These are phyloP conservation scores for Gobio gobio DNA, from an alignment of 2,113 vertebrate species.

Conservation along the genomic window DNA sequence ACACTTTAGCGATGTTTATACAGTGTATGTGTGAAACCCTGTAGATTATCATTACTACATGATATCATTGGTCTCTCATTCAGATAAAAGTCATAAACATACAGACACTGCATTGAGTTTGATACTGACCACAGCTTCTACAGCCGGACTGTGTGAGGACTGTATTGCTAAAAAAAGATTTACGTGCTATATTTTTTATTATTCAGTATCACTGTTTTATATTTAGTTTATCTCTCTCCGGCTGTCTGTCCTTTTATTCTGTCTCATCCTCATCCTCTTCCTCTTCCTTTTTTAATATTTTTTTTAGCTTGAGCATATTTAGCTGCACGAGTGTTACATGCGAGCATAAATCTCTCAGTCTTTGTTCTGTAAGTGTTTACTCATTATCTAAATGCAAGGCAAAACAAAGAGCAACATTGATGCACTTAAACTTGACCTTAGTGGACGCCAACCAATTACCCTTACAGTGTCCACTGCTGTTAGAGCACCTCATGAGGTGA, in stretches of 20 bases:
- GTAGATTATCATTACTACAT: neutral
- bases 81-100: neutral
- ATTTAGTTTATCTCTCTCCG: neutral
- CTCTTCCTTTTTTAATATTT: neutral
- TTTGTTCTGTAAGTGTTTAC: neutral
- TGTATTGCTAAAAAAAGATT: neutral
- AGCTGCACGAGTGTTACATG: neutral
- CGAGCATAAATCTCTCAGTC: neutral
- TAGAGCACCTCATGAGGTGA: neutral
- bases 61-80: neutral
- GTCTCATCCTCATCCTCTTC: neutral
- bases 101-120: neutral
- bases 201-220: slow-evolving; percentile 3
- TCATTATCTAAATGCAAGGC: neutral
- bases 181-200: neutral
- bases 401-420: neutral
- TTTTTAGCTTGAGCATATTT: slow-evolving; percentile 23
- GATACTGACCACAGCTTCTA: neutral
- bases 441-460: neutral
- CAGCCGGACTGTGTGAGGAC: neutral
- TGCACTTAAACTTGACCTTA: neutral
- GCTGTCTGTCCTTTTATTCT: neutral
- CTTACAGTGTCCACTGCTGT: neutral
- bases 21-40: neutral
- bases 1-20: neutral